Evolutionary conservation across 2,113 vertebrate species (phyloP).

Genomic region (Neopipo cinnamomea): DNA sequence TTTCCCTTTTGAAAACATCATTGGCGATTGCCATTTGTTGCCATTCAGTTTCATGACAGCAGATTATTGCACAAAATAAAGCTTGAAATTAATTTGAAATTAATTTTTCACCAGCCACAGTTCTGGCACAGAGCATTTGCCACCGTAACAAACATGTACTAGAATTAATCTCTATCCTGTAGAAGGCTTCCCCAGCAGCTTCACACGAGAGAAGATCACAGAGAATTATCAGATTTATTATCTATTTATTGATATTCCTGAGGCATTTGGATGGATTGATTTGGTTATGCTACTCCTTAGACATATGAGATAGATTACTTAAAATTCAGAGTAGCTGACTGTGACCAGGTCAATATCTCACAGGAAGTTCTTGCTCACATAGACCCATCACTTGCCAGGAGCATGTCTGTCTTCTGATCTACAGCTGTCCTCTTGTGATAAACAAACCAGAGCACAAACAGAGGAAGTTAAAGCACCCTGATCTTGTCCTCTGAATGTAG

Average conservation of each 20-base stretch:
- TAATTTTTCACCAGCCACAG: not conserved
- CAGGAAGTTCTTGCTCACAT: conserved; percentile 41
- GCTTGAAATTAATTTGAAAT: conserved; percentile 18
- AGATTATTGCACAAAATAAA: conserved; percentile 18
- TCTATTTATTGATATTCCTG: conserved; percentile 39
- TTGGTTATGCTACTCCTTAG: not conserved
- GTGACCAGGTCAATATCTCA: conserved; percentile 22
- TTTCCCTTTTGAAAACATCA: not conserved
- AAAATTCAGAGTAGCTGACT: conserved; percentile 39
- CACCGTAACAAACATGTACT: not conserved
- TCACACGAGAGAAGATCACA: not conserved
- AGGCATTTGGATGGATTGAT: conserved; percentile 42
- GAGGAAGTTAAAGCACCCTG: not conserved
- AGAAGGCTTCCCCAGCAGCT: not conserved
- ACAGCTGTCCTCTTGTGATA: not conserved
- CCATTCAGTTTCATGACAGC: not conserved
- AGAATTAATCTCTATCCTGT: conserved; percentile 29
- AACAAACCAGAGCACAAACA: not conserved
- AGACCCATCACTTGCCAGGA: not conserved
- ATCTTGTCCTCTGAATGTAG: not conserved
- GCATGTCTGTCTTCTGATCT: not conserved
- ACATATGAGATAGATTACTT: conserved; percentile 37
- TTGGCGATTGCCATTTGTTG: not conserved
- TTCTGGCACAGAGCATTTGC: not conserved
- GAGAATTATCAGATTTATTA: conserved; percentile 53